Conservation (phyloP, 2,113 vertebrate species). For the Lagenorhynchus albirostris region DNA sequence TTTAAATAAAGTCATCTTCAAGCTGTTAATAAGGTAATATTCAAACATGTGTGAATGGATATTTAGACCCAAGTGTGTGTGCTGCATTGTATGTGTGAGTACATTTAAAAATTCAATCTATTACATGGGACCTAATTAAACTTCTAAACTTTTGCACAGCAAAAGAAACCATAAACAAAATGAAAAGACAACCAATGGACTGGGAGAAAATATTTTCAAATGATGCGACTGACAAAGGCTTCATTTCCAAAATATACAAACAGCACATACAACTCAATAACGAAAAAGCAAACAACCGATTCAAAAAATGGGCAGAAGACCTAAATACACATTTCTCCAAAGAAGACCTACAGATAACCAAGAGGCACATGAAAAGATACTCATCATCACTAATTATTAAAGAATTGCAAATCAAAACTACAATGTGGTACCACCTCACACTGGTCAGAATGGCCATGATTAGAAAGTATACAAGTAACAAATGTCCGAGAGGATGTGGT, state of each 20-base stretch:
- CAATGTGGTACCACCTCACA: not conserved
- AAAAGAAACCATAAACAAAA: not conserved
- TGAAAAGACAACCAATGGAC: not conserved
- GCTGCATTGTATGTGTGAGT: not conserved
- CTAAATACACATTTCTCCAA: not conserved
- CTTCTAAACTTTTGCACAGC: not conserved
- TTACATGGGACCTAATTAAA: not conserved
- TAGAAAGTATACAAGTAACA: not conserved
- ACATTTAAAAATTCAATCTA: constrained; percentile 4
- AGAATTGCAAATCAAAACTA: not conserved
- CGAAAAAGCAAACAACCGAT: not conserved
- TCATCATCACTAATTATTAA: not conserved
- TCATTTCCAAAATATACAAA: not conserved
- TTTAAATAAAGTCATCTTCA: not conserved
- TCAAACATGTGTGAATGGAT: not conserved
- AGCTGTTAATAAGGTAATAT: not conserved
- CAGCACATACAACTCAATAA: not conserved
- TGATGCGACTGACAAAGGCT: not conserved
- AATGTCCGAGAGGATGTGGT: not conserved
- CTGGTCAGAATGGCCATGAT: not conserved
- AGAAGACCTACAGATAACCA: not conserved
- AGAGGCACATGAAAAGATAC: not conserved
- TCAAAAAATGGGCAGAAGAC: not conserved
- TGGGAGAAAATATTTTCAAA: not conserved
- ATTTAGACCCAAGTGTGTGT: not conserved